Evolutionary conservation across 2,113 vertebrate genomes (phyloP).

Genomic region (Epinephelus fuscoguttatus): DNA sequence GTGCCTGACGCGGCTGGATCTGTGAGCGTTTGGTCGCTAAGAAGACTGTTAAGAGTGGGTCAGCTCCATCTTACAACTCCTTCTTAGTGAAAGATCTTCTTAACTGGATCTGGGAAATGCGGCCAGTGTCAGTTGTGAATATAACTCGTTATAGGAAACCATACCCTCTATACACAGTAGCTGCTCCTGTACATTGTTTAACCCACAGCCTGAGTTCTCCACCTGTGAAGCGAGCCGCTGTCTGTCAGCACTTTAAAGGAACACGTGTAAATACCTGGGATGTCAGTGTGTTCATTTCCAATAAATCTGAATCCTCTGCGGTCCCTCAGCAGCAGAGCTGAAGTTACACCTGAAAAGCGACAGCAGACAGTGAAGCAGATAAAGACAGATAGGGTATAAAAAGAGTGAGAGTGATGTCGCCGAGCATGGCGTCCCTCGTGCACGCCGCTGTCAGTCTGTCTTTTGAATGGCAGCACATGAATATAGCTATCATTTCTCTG

Average conservation of each 20-base stretch:
- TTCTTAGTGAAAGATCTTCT: too few species aligned
- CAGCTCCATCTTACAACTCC: too few species aligned
- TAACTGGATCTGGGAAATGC: too few species aligned
- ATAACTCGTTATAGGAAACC: too few species aligned
- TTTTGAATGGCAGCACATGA: conserved; percentile 22
- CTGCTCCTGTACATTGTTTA: neutral
- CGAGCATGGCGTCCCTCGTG: neutral
- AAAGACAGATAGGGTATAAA: conserved; percentile 6
- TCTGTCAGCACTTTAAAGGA: conserved; percentile 27
- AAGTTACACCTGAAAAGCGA: conserved; percentile 2
- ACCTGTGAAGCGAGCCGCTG: neutral
- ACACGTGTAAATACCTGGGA: neutral
- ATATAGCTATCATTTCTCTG: neutral
- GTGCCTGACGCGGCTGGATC: too few species aligned
- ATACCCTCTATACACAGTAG: too few species aligned
- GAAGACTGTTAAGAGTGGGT: too few species aligned
- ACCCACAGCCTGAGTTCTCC: neutral
- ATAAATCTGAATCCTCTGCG: neutral
- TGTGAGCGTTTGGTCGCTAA: too few species aligned
- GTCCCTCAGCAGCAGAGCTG: conserved; percentile 15
- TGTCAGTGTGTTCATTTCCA: neutral
- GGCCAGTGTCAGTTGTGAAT: too few species aligned
- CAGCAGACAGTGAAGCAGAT: neutral
- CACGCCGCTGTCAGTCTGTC: conserved; percentile 8
- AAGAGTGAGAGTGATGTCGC: neutral